These are phyloP conservation scores for Meloidogyne floridensis DNA, from an alignment of 1,140 invertebrate genomes.

Conservation along the genomic window DNA sequence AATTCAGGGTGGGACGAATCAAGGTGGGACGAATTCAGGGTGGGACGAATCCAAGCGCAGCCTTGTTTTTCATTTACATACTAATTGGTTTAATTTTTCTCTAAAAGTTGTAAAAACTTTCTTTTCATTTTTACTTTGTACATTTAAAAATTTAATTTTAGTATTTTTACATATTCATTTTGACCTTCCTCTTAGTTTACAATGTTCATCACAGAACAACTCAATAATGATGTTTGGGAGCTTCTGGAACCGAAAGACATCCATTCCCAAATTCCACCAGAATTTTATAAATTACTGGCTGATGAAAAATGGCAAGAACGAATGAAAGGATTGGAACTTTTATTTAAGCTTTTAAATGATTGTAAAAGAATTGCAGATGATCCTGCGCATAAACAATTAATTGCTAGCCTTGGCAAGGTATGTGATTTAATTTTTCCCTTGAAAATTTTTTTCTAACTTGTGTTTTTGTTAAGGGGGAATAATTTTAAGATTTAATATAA, in stretches of 20 bases:
- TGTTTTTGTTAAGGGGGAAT: too few species aligned
- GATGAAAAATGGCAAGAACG: conserved; percentile 96
- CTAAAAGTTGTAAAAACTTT: too few species aligned
- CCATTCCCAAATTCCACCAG: conserved; percentile 85
- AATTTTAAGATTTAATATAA: too few species aligned
- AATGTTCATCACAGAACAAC: too few species aligned
- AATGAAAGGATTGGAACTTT: conserved; percentile 82
- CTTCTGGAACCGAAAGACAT: conserved; percentile 88
- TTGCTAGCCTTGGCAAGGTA: conserved; percentile 85
- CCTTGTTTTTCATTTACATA: too few species aligned
- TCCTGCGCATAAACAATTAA: conserved; percentile 76
- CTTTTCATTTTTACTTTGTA: too few species aligned
- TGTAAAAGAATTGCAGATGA: conserved; percentile 70
- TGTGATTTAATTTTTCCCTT: too few species aligned
- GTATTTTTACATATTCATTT: neutral
- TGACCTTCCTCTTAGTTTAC: neutral
- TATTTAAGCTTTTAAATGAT: conserved; percentile 76
- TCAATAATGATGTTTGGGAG: conserved; percentile 81
- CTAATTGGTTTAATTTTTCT: too few species aligned
- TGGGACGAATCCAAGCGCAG: too few species aligned
- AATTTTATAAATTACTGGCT: conserved; percentile 88
- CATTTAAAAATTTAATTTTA: neutral
- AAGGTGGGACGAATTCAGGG: too few species aligned
- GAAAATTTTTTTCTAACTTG: too few species aligned
- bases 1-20: too few species aligned